A percentile compares a stretch with the other conserved stretches of the same genome.
Evolutionary conservation across 2,888 invertebrate genomes (phyloP).

Genomic region (Aromia moschata): DNA sequence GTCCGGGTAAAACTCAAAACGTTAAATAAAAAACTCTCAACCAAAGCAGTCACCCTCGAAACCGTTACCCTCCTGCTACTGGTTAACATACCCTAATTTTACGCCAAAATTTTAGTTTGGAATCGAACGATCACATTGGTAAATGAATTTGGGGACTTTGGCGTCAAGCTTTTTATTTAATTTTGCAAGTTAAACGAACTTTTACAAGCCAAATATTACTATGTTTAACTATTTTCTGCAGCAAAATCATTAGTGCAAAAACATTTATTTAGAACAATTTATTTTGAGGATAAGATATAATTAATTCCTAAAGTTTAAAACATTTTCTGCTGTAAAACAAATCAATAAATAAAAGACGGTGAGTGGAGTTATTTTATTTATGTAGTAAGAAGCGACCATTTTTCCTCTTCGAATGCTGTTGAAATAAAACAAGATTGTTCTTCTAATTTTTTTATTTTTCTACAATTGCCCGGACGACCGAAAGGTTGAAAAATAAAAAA

Average conservation of each 20-base stretch:
- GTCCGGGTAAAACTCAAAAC: slow-evolving; percentile 23
- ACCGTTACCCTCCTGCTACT: slow-evolving; percentile 1
- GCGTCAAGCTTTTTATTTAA: slow-evolving; percentile 24
- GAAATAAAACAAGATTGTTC: slow-evolving; percentile 55
- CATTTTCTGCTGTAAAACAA: slow-evolving; percentile 16
- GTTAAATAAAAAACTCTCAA: slow-evolving; percentile 22
- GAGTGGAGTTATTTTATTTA: slow-evolving; percentile 36
- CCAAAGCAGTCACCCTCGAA: slow-evolving; percentile 3
- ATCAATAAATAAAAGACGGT: slow-evolving; percentile 20
- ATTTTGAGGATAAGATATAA: slow-evolving; percentile 14
- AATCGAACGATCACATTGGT: too few species aligned
- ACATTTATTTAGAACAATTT: slow-evolving; percentile 13
- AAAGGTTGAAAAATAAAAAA: slow-evolving; percentile 56
- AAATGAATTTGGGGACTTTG: slow-evolving; percentile 18
- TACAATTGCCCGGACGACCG: slow-evolving; percentile 37
- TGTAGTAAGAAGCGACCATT: slow-evolving; percentile 32
- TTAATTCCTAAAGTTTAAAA: slow-evolving; percentile 25
- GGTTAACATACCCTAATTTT: slow-evolving; percentile 1
- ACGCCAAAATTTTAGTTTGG: too few species aligned
- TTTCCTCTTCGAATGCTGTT: slow-evolving; percentile 31
- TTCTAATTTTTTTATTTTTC: slow-evolving; percentile 46
- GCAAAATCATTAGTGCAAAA: slow-evolving; percentile 46
- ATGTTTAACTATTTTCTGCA: slow-evolving; percentile 8
- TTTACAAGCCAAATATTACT: slow-evolving; percentile 14
- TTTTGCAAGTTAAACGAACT: slow-evolving; percentile 18